A percentile compares a stretch with the other conserved stretches of the same genome.
phyloP scores from a whole-genome alignment of 1,140 invertebrate species.

The Sycophaga agraensis region DNA sequence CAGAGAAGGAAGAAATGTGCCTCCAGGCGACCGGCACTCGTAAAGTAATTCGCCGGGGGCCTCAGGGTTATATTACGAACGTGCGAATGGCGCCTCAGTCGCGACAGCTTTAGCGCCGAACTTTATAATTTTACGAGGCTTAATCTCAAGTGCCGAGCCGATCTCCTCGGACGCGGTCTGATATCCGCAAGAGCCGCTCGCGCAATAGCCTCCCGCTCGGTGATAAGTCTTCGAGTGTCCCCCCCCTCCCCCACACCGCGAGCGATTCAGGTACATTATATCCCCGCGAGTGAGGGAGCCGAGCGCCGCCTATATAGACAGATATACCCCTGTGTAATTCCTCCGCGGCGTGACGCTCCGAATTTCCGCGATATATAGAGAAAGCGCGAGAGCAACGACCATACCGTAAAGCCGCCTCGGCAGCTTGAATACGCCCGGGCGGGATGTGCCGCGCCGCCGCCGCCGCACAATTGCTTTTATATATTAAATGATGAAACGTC shows the following conservation, averaged over 20 bases:
- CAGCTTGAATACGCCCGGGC: no score
- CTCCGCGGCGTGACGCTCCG: background rate
- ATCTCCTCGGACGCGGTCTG: constrained; percentile 23
- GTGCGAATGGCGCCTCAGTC: constrained; percentile 41
- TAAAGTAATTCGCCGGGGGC: constrained; percentile 42
- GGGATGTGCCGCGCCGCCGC: background rate
- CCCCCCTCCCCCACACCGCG: background rate
- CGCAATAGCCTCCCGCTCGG: background rate
- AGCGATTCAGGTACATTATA: no score
- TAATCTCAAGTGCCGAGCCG: constrained; percentile 35
- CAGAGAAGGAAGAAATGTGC: background rate
- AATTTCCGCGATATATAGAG: constrained; percentile 29
- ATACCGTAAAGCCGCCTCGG: background rate
- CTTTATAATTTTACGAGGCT: constrained; percentile 50
- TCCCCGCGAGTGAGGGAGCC: no score
- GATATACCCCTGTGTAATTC: constrained; percentile 33
- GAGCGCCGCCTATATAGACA: no score
- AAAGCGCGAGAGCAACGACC: background rate
- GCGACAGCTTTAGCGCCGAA: constrained; percentile 40
- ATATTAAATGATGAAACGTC: constrained; percentile 23
- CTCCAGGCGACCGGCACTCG: constrained; percentile 30
- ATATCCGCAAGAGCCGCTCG: background rate
- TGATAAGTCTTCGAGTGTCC: constrained; percentile 29
- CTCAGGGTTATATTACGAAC: constrained; percentile 39
- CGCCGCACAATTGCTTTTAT: constrained; percentile 10